Evolutionary conservation across 1,140 invertebrate genomes (phyloP).

Genomic region (Sinella curviseta): DNA sequence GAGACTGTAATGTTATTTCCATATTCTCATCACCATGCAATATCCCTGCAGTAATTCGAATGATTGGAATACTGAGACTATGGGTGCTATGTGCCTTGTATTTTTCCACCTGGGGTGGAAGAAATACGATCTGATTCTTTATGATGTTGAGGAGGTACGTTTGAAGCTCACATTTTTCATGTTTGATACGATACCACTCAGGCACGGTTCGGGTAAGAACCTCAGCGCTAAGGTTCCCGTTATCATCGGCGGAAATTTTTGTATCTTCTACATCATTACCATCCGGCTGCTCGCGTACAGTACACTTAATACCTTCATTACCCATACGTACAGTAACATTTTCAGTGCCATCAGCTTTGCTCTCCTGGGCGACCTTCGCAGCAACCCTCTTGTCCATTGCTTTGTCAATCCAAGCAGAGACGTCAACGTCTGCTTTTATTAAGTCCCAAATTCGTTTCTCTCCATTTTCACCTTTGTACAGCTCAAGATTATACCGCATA

Average conservation of each 20-base stretch:
- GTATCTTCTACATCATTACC: background rate
- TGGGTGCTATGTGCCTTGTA: constrained; percentile 25
- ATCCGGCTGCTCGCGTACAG: background rate
- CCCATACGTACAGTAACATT: too few relatives aligned
- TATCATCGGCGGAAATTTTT: background rate
- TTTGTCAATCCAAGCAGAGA: background rate
- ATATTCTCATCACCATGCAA: constrained; percentile 11
- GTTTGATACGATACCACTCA: constrained; percentile 27
- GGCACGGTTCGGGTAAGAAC: background rate
- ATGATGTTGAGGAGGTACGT: constrained; percentile 30
- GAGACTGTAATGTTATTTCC: background rate
- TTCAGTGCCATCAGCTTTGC: too few relatives aligned
- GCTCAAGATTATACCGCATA: constrained; percentile 25
- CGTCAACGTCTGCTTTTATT: background rate
- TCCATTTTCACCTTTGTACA: constrained; percentile 38
- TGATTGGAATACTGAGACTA: constrained; percentile 31
- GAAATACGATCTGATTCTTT: constrained; percentile 26
- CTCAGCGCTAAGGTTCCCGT: background rate
- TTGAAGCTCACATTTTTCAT: constrained; percentile 28
- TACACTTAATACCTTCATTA: too few relatives aligned
- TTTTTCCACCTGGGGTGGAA: constrained; percentile 41
- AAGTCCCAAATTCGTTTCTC: constrained; percentile 31
- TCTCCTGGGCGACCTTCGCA: too few relatives aligned
- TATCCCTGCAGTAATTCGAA: constrained; percentile 40
- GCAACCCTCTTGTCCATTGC: background rate